Evolutionary conservation across 2,797 vertebrate species (phyloP), one percentile per base, ranked within the genome.

Genomic region (Melopsittacus undulatus): DNA sequence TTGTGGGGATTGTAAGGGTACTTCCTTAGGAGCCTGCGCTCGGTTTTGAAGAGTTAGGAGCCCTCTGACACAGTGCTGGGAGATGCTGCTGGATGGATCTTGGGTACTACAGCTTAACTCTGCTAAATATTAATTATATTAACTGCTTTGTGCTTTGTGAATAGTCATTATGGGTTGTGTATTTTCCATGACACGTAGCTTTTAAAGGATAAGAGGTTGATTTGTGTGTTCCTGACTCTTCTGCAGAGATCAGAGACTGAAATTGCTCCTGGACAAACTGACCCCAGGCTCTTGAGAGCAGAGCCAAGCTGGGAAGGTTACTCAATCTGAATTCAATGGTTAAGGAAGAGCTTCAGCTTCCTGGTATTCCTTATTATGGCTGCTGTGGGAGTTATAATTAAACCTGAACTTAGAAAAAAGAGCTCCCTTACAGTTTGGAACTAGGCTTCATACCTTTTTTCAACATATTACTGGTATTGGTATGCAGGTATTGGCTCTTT

Each of bases 311-410:
- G 68, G 49, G 63, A 79, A 42, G 63, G 52, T 79, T 62, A 11
- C 26, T 73, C n/a, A 27, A 54, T 34, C 20, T 2, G 7, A 90
- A 42, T 46, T 63, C 69, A 68, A 8, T 7, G 38, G 74, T 68
- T 89, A 95, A 79, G n/a, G n/a, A 79, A 63, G 75, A 87, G 22
- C 38, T 46, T 27, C 52, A 62, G 29, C 27, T 73, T 87, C 67
- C 67, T 74, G 62, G 34, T 46, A 64, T 90, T 89, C 54, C 74
- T 94, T 82, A 76, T 90, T 93, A 57, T 48, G 89, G 59, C 84
- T 93, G 59, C 45, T 73, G 62, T 18, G 46, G 49, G 86, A 93
- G 46, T 61, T 93, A 86, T 68, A 90, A 88, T 92, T 81, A 96
- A 94, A 94, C 83, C 34, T 92, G 42, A 42, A 75, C 22, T 51